Evolutionary conservation across 1,140 invertebrate species (phyloP), one percentile per base, ranked within the genome.

Genomic region (Eumeta japonica): DNA sequence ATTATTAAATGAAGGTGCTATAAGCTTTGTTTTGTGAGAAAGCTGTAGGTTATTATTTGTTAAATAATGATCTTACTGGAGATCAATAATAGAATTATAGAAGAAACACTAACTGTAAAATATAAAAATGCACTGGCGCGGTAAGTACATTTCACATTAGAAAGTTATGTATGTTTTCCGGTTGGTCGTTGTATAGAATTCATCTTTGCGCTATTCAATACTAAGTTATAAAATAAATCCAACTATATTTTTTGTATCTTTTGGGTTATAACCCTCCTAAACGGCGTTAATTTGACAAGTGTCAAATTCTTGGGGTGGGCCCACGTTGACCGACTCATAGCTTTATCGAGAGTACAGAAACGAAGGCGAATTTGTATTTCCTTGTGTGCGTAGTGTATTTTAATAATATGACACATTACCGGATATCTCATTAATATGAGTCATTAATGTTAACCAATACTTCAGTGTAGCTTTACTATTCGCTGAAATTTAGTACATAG

Each of bases 31-130:
- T 75, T 75, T 71, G 70, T 74, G 67, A 62, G 62, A 71, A 67
- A 63, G 43, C 60, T 67, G 66, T 73, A 74, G 72, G 63, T 60
- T 68, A 71, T 67, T 65, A 62, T 67, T 66, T 66, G 58, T 67
- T 66, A 63, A 77, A 84, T 75, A 78, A 98, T 98, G 96, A 98
- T 98, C 83, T 84, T 98, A 71, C 82, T 98, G 55, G 96, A 98
- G 84, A 95, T 97, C 78, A 94, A 97, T 78, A 98, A 98, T 81
- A 87, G 93, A 75, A 94, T 97, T 77, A 85, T 98, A 50, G 92
- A 97, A 81, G 95, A 98, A 78, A 94, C 93, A 27, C 80, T 98
- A 62, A 86, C 85, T 58, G 81, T 92, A 45, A 97, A 97, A 83
- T 94, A 96, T 78, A 92, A 89, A 79, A 96, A 96, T 86, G 89